Evolutionary conservation across 1,140 invertebrate genomes (phyloP).

Genomic region (Drosophila yakuba): DNA sequence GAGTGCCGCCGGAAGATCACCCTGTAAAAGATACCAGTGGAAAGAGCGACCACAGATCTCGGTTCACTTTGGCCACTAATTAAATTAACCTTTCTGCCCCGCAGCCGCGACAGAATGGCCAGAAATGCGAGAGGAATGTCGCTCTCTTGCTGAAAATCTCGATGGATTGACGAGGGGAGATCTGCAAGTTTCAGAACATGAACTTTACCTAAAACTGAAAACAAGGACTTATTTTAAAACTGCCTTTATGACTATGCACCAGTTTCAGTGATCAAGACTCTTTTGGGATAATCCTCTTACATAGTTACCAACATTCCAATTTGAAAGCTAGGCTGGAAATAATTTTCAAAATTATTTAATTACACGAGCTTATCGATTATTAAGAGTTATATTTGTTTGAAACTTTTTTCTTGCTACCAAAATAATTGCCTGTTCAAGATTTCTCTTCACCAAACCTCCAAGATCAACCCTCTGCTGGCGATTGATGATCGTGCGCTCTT

Average conservation of each 20-base stretch:
- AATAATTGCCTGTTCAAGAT: not conserved
- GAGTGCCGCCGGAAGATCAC: constrained; percentile 4
- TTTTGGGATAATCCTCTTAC: no score
- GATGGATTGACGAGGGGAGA: constrained; percentile 15
- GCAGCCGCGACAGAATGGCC: constrained; percentile 13
- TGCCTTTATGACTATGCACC: no score
- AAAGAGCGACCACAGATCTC: constrained; percentile 12
- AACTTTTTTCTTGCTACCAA: no score
- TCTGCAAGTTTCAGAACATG: not conserved
- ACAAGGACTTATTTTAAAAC: not conserved
- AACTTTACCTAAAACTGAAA: no score
- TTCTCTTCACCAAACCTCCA: not conserved
- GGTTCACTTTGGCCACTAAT: constrained; percentile 41
- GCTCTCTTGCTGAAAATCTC: constrained; percentile 7
- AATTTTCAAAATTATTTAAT: no score
- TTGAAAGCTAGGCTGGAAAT: no score
- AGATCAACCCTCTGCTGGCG: constrained; percentile 12
- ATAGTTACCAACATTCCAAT: no score
- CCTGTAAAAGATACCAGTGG: constrained; percentile 31
- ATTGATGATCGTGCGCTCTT: constrained; percentile 43
- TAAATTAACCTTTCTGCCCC: constrained; percentile 71
- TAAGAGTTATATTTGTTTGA: no score
- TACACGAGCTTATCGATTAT: no score
- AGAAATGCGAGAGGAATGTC: constrained; percentile 15
- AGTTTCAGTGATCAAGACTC: no score